phyloP scores from a whole-genome alignment of 2,797 vertebrate species.

The Taenioides sp. region DNA sequence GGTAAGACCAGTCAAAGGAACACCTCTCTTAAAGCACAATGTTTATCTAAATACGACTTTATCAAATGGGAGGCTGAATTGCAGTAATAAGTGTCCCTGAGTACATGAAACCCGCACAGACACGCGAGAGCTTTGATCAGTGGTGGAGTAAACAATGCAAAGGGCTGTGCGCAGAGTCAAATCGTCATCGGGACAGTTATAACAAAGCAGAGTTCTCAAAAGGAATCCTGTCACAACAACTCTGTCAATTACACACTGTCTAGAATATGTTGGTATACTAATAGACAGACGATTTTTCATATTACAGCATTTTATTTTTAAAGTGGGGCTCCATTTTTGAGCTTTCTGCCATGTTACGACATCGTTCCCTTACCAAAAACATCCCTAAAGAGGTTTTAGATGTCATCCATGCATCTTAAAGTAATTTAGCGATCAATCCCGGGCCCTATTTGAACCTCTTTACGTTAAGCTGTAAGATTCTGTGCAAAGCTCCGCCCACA shows the following conservation, averaged over 20 bases:
- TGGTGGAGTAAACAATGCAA: slow-evolving; percentile 73
- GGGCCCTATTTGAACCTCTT: no score
- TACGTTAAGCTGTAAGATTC: no score
- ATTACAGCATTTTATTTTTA: no score
- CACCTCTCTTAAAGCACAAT: slow-evolving; percentile 17
- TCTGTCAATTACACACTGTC: slow-evolving; percentile 73
- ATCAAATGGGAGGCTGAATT: slow-evolving; percentile 62
- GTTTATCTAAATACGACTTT: slow-evolving; percentile 38
- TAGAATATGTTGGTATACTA: slow-evolving; percentile 55
- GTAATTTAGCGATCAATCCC: no score
- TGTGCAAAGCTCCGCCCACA: no score
- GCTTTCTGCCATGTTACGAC: no score
- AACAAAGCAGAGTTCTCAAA: slow-evolving; percentile 71
- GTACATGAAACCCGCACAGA: slow-evolving; percentile 76
- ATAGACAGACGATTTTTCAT: no score
- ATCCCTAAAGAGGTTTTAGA: no score
- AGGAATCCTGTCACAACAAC: slow-evolving; percentile 73
- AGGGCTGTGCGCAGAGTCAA: slow-evolving; percentile 70
- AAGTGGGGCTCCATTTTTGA: no score
- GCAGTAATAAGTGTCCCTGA: slow-evolving; percentile 65
- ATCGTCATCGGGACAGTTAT: slow-evolving; percentile 71
- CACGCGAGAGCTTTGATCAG: slow-evolving; percentile 77
- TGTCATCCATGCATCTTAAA: no score
- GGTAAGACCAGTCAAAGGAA: slow-evolving; percentile 26
- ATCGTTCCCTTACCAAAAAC: no score